Evolutionary conservation across 2,113 vertebrate species (phyloP), one percentile per base, ranked within the genome.

Genomic region (Pseudolaguvia tuberculata): DNA sequence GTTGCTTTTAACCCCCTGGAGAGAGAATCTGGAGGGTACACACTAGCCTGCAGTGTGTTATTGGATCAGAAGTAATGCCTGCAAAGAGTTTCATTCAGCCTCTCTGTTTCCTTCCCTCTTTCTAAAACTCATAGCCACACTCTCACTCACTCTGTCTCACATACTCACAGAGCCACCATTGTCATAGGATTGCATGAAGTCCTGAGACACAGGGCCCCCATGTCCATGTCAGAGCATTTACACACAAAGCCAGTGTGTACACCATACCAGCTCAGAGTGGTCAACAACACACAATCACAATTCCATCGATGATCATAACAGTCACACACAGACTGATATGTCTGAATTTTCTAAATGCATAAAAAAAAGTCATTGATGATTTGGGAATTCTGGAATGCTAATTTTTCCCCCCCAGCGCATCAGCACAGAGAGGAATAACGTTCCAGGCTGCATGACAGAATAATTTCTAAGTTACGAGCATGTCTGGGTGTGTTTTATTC

Each of bases 141-240:
- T n/a, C 21, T 45, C 48, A 74, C 50, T 25, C 21, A 29, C 39
- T 52, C 67, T 15, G 45, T 55, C 61, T 27, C 47, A 21, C 70
- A 21, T 14, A 58, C 57, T 47, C 42, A 81, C 70, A 81, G 76
- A 78, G 79, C 68, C 15, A 23, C 51, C 76, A 72, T 81, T 81
- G 76, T 81, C 29, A 39, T 23, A 69, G 8, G 15, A 39, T 57
- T 59, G 67, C 70, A 31, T 53, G 29, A 75, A 58, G 59, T 51
- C 35, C 20, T 56, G 31, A 58, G 57, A 72, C 45, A 73, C 62
- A 73, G 69, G 71, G 7, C 23, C 70, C 29, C n/a, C 51, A 48
- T 73, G 52, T 50, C 42, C 25, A 68, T 39, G 31, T 5, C 29
- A 23, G n/a, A 14, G 39, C 62, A 75, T 47, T 52, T 53, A 20